These are phyloP conservation scores for Coreius guichenoti DNA, from an alignment of 2,797 vertebrate genomes.

Conservation along the genomic window DNA sequence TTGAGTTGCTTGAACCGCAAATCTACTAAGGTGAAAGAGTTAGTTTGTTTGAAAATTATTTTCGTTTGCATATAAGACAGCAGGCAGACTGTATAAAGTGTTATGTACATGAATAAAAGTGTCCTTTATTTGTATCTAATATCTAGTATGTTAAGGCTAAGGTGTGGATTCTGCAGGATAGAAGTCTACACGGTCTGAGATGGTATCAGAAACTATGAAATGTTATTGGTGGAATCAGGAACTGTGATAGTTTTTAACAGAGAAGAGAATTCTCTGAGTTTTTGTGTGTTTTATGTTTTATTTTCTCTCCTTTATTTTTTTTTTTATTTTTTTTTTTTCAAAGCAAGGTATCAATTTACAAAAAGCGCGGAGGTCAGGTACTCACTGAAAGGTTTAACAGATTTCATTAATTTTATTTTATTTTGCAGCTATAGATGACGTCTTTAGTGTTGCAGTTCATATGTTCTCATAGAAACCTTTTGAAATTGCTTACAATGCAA, in stretches of 20 bases:
- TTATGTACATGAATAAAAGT: constrained; percentile 83
- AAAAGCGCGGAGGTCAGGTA: constrained; percentile 80
- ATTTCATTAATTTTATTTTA: constrained; percentile 79
- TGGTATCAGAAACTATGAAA: constrained; percentile 76
- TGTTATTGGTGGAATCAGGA: constrained; percentile 73
- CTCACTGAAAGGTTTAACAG: constrained; percentile 77
- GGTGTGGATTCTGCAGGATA: constrained; percentile 85
- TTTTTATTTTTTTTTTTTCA: constrained; percentile 53
- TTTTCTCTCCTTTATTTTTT: not conserved
- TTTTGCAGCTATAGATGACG: constrained; percentile 65
- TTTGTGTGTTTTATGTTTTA: constrained; percentile 32
- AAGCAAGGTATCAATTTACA: constrained; percentile 63
- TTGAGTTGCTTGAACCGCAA: constrained; percentile 39
- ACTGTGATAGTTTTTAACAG: constrained; percentile 80
- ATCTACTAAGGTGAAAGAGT: constrained; percentile 28
- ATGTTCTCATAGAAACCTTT: constrained; percentile 60
- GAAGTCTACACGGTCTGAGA: constrained; percentile 76
- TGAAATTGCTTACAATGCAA: constrained; percentile 42
- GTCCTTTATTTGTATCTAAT: constrained; percentile 81
- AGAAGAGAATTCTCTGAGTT: constrained; percentile 73
- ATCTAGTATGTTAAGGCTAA: constrained; percentile 75
- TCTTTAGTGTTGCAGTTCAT: constrained; percentile 70
- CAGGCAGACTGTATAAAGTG: constrained; percentile 78
- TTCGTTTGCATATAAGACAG: constrained; percentile 48
- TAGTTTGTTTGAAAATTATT: constrained; percentile 64